Evolutionary conservation across 1,140 invertebrate species (phyloP), one percentile per base, ranked within the genome.

Genomic region (Steinernema khuongi): DNA sequence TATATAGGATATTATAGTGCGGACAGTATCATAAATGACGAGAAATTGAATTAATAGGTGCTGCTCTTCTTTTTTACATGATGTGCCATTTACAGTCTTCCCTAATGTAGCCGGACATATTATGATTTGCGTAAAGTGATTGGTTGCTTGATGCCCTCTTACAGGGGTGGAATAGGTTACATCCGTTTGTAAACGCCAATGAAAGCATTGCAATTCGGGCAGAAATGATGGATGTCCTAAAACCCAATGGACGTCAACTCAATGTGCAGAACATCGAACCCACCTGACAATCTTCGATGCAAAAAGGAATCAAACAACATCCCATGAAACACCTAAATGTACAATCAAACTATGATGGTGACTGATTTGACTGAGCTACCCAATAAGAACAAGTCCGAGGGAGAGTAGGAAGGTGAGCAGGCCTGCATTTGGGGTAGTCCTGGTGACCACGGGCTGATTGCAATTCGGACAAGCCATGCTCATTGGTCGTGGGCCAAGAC

Each of bases 281-380:
- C 26, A 60, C 50, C 50, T 60, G 50, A 60, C 50, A 60, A 22
- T 60, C 50, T 22, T 60, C 50, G 26, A 60, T 60, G 50, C 50
- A 60, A 60, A 60, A 60, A 14, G 50, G 50, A 60, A 60, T 60
- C 50, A 60, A 26, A 60, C 50, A 60, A 26, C 50, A 60, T 22
- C 50, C 50, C 50, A 60, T 60, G 50, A 60, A 60, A 22, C 50
- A 60, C 19, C 50, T 60, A 22, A 60, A 60, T 2, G 26, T 7
- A 60, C 26, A 7, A 22, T 60, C n/a, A 60, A 26, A n/a, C 4
- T 60, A 14, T 60, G 11, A 14, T 60, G 14, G 14, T 22, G 7
- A 60, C n/a, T 11, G n/a, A 41, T 7, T 41, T n/a, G 7, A n/a
- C n/a, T 11, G 36, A 41, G 7, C 7, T 60, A 60, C 50, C 50